Evolutionary conservation across 2,797 vertebrate species (phyloP), one percentile per base, ranked within the genome.

Genomic region (Megalops cyprinoides): DNA sequence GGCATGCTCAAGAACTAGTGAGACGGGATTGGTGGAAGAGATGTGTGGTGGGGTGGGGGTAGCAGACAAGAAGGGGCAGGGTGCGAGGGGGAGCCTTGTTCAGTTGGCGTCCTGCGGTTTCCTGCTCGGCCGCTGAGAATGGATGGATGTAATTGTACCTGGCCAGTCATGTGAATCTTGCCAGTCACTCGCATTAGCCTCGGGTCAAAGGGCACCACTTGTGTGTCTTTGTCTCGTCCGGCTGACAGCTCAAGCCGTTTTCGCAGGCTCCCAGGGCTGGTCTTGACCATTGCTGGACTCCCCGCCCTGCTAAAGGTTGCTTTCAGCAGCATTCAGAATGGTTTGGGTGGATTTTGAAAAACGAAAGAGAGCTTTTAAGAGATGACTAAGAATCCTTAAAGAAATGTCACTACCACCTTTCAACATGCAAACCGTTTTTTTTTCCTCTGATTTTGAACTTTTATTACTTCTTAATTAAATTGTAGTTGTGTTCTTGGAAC

Each of bases 141-240:
- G 83, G 83, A 84, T 83, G 76, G 81, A 73, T 74, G 82, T 78
- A 51, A 82, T 87, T 87, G 83, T 87, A 84, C 69, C 53, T 67
- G 82, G 51, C 80, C 80, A 82, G 77, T 86, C 91, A 87, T 89
- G 89, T 86, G 80, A 83, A 81, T 58, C 81, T 48, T 81, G 71
- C 71, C 82, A 69, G 74, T 80, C 84, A 82, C 65, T 80, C 74
- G 81, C 81, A 79, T 84, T 85, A 42, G 3, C 80, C 56, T 39
- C 79, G 82, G 84, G 79, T 89, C 83, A 85, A 44, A 42, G 81
- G 0, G 49, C 83, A 86, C 42, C 79, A 1, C 0, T 14, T 75
- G 69, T 79, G 9, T 84, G 80, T 75, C 82, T 84, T 86, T 86
- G 71, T 82, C 79, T 0, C 75, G 67, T 34, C 44, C 71, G n/a